These are phyloP conservation scores for Otolemur garnettii DNA, from an alignment of 2,113 vertebrate species.

Conservation along the genomic window DNA sequence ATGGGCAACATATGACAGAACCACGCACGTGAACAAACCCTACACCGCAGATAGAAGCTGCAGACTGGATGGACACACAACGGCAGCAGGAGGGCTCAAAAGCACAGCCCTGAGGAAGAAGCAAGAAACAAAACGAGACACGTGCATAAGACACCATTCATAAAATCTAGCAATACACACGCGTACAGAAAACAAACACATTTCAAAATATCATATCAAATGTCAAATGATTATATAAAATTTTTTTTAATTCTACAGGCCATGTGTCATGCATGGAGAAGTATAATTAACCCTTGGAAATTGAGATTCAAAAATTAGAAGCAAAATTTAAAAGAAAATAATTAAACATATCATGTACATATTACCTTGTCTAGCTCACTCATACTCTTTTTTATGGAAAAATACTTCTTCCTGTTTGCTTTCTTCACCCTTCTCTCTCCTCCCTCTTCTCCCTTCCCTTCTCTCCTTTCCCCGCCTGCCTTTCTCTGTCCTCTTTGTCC, in stretches of 20 bases:
- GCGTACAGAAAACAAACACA: background rate
- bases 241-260: background rate
- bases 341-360: background rate
- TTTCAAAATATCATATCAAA: background rate
- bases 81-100: background rate
- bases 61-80: background rate
- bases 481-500: background rate
- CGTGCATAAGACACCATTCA: background rate
- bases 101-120: background rate
- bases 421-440: no score
- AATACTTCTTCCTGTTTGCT: background rate
- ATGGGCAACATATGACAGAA: background rate
- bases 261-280: background rate
- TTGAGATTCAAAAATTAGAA: background rate
- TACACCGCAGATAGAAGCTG: background rate
- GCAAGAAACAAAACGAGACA: background rate
- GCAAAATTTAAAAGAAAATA: background rate
- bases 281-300: background rate
- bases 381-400: background rate
- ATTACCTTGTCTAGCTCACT: background rate
- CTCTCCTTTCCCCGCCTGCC: background rate
- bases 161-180: background rate
- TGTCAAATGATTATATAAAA: background rate
- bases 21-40: background rate
- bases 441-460: background rate